Base-by-base conservation (phyloP, 2,113 vertebrate species). In the Nyctibius bracteatus region DNA sequence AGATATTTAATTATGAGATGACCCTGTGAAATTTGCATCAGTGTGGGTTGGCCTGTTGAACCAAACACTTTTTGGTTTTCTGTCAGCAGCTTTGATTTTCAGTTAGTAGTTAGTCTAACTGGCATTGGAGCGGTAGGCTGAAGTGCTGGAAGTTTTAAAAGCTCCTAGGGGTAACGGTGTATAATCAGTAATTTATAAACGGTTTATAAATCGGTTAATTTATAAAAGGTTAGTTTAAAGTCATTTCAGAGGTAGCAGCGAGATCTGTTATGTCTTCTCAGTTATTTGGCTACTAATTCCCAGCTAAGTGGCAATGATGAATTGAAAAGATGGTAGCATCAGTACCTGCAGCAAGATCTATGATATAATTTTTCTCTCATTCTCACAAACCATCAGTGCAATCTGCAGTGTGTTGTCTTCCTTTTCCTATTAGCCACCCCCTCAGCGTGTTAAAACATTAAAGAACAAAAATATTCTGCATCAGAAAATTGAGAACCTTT, bases 121-220 rank as follows among this genome's bases (percentile, higher is more conserved):
- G n/a, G 5, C 25, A 18, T 3, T 70, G 27, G 52, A 39, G 51
- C 0, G 2, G 20, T 25, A 66, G 33, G 24, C 11, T 79, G 52
- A 57, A 21, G 8, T 52, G 21, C 8, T 44, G 5, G 27, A 63
- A 37, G 17, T 63, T 54, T 62, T 39, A 67, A 62, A 90, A 62
- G 8, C 22, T 5, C 3, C 2, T 49, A n/a, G 24, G 20, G 4
- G 5, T 43, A 52, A 18, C n/a, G n/a, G n/a, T n/a, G n/a, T n/a
- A n/a, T n/a, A n/a, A n/a, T n/a, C n/a, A n/a, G n/a, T n/a, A n/a
- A n/a, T n/a, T n/a, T n/a, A n/a, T n/a, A n/a, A n/a, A n/a, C n/a
- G n/a, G n/a, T n/a, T n/a, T n/a, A n/a, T n/a, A n/a, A n/a, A n/a
- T n/a, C n/a, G n/a, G n/a, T n/a, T n/a, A n/a, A n/a, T n/a, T n/a